Conservation (phyloP, 2,888 invertebrate genomes). For the Agrotis segetum region DNA sequence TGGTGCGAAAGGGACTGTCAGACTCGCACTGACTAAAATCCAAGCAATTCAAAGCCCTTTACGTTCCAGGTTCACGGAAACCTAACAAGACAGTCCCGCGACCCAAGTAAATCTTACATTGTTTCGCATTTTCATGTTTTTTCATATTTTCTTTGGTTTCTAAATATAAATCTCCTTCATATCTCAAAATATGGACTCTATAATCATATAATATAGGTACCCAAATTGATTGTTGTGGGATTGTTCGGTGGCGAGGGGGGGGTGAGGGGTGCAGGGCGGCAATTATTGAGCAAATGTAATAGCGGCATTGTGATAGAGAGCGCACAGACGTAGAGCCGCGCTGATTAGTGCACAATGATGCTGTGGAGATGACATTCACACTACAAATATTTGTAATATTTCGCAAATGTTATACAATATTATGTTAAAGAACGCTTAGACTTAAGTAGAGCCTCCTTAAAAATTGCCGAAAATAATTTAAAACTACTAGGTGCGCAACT, state of each 20-base stretch:
- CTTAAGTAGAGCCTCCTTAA: too few species aligned
- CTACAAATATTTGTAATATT: slow-evolving; percentile 13
- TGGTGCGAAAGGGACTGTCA: too few species aligned
- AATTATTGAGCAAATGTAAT: slow-evolving; percentile 91
- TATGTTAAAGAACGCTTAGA: not conserved
- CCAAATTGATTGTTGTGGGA: slow-evolving; percentile 35
- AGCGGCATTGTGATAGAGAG: slow-evolving; percentile 89
- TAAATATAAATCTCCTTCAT: not conserved
- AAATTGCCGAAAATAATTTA: too few species aligned
- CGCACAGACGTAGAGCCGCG: slow-evolving; percentile 81
- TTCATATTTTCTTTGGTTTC: too few species aligned
- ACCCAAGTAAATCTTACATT: too few species aligned
- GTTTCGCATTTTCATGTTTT: too few species aligned
- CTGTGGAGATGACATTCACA: slow-evolving; percentile 69
- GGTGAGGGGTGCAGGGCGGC: slow-evolving; percentile 73
- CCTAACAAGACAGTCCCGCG: too few species aligned
- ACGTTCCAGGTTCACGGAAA: too few species aligned
- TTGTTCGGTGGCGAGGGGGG: slow-evolving; percentile 25
- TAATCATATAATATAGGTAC: slow-evolving; percentile 5
- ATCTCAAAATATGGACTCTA: slow-evolving; percentile 11
- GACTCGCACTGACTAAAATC: too few species aligned
- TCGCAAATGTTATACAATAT: not conserved
- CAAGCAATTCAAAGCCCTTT: too few species aligned
- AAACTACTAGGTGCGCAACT: too few species aligned
- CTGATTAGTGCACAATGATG: slow-evolving; percentile 84